These are phyloP conservation scores for Microchirus variegatus DNA, from an alignment of 2,797 vertebrate genomes.

Conservation along the genomic window DNA sequence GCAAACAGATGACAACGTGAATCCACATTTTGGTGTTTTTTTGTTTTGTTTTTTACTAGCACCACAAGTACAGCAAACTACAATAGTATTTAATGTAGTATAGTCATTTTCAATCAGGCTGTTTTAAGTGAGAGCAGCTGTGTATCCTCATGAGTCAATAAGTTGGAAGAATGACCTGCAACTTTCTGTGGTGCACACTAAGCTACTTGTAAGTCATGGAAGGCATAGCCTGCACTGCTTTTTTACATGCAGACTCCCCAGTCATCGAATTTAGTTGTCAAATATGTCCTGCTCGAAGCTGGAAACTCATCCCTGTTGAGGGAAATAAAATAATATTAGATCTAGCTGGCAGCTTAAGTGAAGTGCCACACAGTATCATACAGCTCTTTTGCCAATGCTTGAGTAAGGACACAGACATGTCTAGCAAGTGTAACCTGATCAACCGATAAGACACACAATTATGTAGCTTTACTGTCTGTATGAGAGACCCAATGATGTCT, in stretches of 20 bases:
- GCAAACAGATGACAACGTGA: constrained; percentile 2
- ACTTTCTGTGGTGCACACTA: background rate
- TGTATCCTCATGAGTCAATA: background rate
- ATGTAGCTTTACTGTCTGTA: background rate
- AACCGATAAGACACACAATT: background rate
- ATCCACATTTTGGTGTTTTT: constrained; percentile 1
- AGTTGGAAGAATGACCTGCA: background rate
- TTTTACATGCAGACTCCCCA: background rate
- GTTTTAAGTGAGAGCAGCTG: background rate
- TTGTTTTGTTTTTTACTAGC: background rate
- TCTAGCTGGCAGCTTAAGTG: background rate
- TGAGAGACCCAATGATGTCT: background rate
- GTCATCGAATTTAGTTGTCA: background rate
- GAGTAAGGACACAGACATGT: constrained; percentile 1
- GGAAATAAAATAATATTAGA: background rate
- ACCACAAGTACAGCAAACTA: background rate
- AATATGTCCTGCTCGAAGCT: background rate
- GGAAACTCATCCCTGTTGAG: background rate
- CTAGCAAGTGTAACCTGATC: constrained; percentile 33
- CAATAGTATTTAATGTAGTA: background rate
- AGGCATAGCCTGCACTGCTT: too few species aligned
- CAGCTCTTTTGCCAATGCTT: background rate
- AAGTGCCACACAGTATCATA: constrained; percentile 5
- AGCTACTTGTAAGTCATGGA: background rate
- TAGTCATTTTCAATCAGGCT: constrained; percentile 6